Conservation (phyloP, 2,797 vertebrate genomes). For the Zenarchopterus dispar region DNA sequence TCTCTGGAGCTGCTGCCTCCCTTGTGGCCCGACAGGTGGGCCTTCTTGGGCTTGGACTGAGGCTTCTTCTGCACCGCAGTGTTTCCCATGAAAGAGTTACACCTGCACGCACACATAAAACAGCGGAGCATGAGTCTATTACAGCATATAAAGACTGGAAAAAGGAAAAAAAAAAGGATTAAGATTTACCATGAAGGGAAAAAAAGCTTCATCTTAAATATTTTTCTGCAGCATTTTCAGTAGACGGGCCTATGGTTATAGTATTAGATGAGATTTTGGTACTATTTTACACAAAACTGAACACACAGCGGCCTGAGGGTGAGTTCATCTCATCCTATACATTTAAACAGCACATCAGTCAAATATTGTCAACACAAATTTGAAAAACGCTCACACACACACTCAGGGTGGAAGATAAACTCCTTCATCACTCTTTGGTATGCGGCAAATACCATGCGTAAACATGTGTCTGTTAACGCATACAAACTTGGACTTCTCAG, state of each 20-base stretch:
- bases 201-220: too few relatives aligned
- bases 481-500: slow-evolving; percentile 21
- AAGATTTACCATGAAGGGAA: too few relatives aligned
- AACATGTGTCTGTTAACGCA: slow-evolving; percentile 14
- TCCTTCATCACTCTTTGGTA: slow-evolving; percentile 27
- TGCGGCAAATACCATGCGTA: slow-evolving; percentile 25
- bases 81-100: slow-evolving; percentile 98
- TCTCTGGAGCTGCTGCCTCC: slow-evolving; percentile 88
- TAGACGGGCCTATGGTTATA: not conserved
- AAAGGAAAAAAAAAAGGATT: too few relatives aligned
- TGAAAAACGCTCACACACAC: slow-evolving; percentile 5
- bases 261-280: too few relatives aligned
- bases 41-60: slow-evolving; percentile 94
- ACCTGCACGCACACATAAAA: slow-evolving; percentile 78
- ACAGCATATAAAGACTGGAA: not conserved
- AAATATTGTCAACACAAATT: slow-evolving; percentile 7
- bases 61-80: slow-evolving; percentile 92
- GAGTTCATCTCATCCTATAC: slow-evolving; percentile 14
- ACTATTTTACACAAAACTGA: not conserved
- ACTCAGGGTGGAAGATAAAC: slow-evolving; percentile 9
- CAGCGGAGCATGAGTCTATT: not conserved
- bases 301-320: slow-evolving; percentile 9
- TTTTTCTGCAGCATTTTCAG: too few relatives aligned
- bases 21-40: slow-evolving; percentile 92
- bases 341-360: slow-evolving; percentile 15